phyloP scores from a whole-genome alignment of 2,113 vertebrate genomes.

The Caranx ignobilis region DNA sequence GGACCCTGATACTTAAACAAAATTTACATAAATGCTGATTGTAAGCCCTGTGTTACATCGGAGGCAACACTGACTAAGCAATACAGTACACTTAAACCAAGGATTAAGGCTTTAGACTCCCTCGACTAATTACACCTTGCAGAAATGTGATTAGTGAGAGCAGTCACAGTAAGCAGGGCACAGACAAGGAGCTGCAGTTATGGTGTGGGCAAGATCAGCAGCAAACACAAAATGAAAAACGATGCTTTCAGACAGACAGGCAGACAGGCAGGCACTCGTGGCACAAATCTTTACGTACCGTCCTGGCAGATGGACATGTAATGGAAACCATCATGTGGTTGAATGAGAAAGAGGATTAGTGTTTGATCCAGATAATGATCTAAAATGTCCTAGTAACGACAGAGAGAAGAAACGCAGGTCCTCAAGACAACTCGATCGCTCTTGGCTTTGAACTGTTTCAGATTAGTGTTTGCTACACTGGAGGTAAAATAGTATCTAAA shows the following conservation, averaged over 20 bases:
- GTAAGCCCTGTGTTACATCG: constrained; percentile 29
- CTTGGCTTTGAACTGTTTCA: constrained; percentile 25
- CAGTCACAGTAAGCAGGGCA: constrained; percentile 50
- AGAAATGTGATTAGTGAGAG: constrained; percentile 72
- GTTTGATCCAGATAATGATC: constrained; percentile 62
- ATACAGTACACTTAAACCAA: constrained; percentile 47
- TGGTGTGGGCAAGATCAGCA: constrained; percentile 13
- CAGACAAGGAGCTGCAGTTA: constrained; percentile 20
- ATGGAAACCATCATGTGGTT: constrained; percentile 61
- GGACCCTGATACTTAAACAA: background rate
- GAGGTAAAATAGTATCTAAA: background rate
- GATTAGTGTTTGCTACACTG: background rate
- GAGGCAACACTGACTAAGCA: constrained; percentile 65
- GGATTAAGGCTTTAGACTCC: constrained; percentile 68
- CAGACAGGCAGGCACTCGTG: constrained; percentile 1
- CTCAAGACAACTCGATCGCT: background rate
- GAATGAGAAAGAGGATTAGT: constrained; percentile 57
- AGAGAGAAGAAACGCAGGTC: constrained; percentile 26
- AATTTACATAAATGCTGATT: constrained; percentile 11
- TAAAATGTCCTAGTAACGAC: constrained; percentile 44
- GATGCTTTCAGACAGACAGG: background rate
- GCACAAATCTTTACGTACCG: background rate
- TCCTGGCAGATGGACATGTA: constrained; percentile 55
- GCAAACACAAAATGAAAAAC: constrained; percentile 21
- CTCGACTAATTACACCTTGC: constrained; percentile 70